Percentiles rank a stretch among this genome's conserved stretches.
Conservation (phyloP, 2,888 invertebrate species). For the Mimumesa dahlbomi region DNA sequence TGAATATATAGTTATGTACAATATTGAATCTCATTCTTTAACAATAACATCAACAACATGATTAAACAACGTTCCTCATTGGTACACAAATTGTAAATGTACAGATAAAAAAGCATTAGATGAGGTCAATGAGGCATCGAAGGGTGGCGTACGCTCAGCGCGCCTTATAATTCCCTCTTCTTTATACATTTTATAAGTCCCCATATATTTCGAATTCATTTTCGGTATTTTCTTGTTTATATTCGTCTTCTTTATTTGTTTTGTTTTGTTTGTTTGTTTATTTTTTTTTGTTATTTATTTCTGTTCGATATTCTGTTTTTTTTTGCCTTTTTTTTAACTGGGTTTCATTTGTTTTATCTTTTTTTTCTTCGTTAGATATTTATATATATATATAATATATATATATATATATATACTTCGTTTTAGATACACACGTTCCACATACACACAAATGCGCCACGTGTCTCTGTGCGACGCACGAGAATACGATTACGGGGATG, state of each 20-base stretch:
- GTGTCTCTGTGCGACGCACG: slow-evolving; percentile 59
- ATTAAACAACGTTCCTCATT: slow-evolving; percentile 82
- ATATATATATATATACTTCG: slow-evolving; percentile 52
- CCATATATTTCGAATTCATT: slow-evolving; percentile 45
- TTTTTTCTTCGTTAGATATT: slow-evolving; percentile 34
- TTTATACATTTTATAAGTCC: slow-evolving; percentile 63
- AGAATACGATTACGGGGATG: slow-evolving; percentile 64
- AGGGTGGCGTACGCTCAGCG: slow-evolving; percentile 78
- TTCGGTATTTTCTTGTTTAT: slow-evolving; percentile 16
- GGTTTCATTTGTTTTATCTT: too few relatives aligned
- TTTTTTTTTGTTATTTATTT: slow-evolving; percentile 27
- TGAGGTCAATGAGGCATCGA: slow-evolving; percentile 80
- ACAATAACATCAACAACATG: slow-evolving; percentile 90
- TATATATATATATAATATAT: slow-evolving; percentile 43
- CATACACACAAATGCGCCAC: slow-evolving; percentile 71
- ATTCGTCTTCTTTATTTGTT: slow-evolving; percentile 15
- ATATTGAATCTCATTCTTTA: slow-evolving; percentile 88
- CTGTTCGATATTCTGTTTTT: slow-evolving; percentile 32
- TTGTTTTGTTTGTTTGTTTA: slow-evolving; percentile 26
- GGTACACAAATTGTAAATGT: slow-evolving; percentile 81
- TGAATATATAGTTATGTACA: slow-evolving; percentile 89
- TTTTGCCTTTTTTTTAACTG: slow-evolving; percentile 43
- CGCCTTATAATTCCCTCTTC: slow-evolving; percentile 67
- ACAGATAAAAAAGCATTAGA: slow-evolving; percentile 81
- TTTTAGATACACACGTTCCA: slow-evolving; percentile 71